These are phyloP conservation scores for Urocynchramus pylzowi DNA, from an alignment of 2,113 vertebrate genomes.

Conservation along the genomic window DNA sequence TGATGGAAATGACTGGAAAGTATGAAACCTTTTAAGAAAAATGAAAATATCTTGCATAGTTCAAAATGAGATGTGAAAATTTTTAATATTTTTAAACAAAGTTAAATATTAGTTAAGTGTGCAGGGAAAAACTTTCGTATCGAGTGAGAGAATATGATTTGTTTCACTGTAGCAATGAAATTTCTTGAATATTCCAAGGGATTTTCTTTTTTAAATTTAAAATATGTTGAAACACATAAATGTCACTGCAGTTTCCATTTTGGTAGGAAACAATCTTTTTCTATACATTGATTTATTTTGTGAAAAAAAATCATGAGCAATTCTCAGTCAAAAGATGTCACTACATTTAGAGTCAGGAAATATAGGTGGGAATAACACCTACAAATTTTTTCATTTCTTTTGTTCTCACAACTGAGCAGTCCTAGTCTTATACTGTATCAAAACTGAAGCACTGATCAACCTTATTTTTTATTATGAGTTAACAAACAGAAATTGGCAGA, in stretches of 20 bases:
- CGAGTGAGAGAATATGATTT: background rate
- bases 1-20: background rate
- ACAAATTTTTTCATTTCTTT: background rate
- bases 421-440: background rate
- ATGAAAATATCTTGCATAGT: background rate
- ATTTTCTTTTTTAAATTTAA: background rate
- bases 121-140: background rate
- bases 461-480: accelerated
- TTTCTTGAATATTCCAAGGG: background rate
- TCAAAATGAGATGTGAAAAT: background rate
- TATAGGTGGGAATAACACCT: background rate
- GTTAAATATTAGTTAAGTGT: background rate
- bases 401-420: background rate
- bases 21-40: background rate
- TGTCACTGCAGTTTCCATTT: background rate
- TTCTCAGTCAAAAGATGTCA: background rate
- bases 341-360: background rate
- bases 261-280: background rate
- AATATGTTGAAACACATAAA: background rate
- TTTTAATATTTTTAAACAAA: background rate
- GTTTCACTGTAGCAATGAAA: background rate
- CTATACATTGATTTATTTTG: background rate
- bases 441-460: background rate
- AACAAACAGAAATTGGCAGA: background rate
- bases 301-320: background rate